A percentile compares a stretch with the other conserved stretches of the same genome.
Conservation (phyloP, 2,888 invertebrate species). For the Pegoplata infirma region DNA sequence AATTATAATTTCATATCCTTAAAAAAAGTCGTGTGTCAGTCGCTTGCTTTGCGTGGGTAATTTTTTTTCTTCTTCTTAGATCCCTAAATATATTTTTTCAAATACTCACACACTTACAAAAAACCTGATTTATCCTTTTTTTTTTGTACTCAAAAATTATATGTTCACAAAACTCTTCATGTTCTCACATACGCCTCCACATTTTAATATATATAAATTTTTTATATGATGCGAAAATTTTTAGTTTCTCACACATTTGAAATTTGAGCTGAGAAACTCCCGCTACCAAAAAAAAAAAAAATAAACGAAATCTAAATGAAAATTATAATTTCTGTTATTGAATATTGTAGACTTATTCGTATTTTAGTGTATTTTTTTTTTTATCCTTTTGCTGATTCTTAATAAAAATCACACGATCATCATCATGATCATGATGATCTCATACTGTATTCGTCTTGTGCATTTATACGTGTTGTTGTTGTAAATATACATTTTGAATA, state of each 20-base stretch:
- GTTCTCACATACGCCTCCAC: conserved; percentile 59
- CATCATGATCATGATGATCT: no score
- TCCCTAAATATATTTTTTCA: conserved; percentile 1
- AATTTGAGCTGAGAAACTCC: conserved; percentile 60
- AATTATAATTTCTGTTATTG: conserved; percentile 45
- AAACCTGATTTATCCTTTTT: conserved; percentile 43
- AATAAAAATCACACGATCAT: conserved; percentile 59
- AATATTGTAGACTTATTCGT: conserved; percentile 1
- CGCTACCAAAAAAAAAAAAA: conserved; percentile 30
- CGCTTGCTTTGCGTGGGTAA: conserved; percentile 60
- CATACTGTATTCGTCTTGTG: conserved; percentile 3
- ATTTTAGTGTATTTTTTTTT: no score
- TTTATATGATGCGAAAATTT: conserved; percentile 22
- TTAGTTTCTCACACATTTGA: conserved; percentile 59
- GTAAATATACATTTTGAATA: conserved; percentile 38
- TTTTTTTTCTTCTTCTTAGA: conserved; percentile 9
- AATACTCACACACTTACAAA: neutral
- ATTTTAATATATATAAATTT: neutral
- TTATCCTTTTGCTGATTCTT: conserved; percentile 45
- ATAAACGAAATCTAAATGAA: conserved; percentile 16
- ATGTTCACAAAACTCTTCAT: conserved; percentile 29
- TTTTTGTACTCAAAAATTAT: neutral
- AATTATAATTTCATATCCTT: conserved; percentile 59
- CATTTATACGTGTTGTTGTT: conserved; percentile 22
- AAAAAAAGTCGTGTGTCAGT: conserved; percentile 59